These are phyloP conservation scores for Myiotriccus ornatus DNA, from an alignment of 2,797 vertebrate genomes.

Conservation along the genomic window DNA sequence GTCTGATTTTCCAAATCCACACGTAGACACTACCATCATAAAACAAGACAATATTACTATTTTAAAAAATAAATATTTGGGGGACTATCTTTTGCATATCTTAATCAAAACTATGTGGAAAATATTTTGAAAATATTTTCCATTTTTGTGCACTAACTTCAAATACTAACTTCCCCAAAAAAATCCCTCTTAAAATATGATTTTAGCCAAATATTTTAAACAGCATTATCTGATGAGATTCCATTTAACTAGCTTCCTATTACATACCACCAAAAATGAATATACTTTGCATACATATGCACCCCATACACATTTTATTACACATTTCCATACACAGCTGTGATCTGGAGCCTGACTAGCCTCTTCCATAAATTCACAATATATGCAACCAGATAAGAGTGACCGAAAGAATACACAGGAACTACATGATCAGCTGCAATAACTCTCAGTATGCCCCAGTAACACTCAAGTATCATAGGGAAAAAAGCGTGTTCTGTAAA, in stretches of 20 bases:
- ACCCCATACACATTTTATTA: not conserved
- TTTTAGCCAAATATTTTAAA: not conserved
- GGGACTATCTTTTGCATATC: not conserved
- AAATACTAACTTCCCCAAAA: not conserved
- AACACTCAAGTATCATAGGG: not conserved
- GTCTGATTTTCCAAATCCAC: not conserved
- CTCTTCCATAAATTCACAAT: rapidly evolving
- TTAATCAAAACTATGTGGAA: not conserved
- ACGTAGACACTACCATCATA: not conserved
- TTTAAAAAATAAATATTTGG: not conserved
- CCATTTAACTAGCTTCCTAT: not conserved
- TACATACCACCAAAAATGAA: not conserved
- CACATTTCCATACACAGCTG: not conserved
- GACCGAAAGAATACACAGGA: not conserved
- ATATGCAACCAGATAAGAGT: not conserved
- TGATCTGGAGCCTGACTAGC: not conserved
- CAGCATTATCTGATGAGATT: not conserved
- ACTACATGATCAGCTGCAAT: not conserved
- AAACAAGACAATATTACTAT: not conserved
- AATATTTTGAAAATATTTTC: not conserved
- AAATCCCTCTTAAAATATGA: not conserved
- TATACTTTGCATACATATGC: not conserved
- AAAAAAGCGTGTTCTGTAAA: not conserved
- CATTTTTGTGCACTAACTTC: not conserved
- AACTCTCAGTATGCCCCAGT: not conserved